Evolutionary conservation across 2,113 vertebrate genomes (phyloP).

Genomic region (Cryptotis parvus): DNA sequence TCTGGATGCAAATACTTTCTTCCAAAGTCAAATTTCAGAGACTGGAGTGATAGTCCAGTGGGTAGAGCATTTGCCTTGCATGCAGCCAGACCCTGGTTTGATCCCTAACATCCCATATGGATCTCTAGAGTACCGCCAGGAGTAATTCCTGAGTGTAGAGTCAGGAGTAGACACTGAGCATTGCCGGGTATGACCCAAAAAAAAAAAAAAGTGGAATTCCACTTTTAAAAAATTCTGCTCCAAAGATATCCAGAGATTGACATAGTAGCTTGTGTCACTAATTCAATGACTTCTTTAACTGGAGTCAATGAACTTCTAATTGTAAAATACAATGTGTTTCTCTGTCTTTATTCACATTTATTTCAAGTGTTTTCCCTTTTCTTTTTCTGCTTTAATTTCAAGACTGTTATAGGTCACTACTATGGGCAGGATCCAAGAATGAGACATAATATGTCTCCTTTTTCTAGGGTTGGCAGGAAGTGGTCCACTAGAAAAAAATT

Average conservation of each 20-base stretch:
- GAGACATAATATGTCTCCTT: conserved; percentile 68
- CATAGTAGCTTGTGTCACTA: conserved; percentile 27
- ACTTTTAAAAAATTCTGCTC: conserved; percentile 11
- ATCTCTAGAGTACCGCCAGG: no score
- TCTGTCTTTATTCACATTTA: conserved; percentile 65
- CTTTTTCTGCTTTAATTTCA: conserved; percentile 79
- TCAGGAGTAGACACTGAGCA: no score
- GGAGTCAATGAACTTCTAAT: conserved; percentile 26
- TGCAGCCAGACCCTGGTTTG: no score
- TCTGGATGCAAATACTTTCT: conserved; percentile 23
- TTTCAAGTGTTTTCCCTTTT: conserved; percentile 61
- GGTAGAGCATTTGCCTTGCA: no score
- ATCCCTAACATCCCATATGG: no score
- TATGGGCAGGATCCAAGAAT: conserved; percentile 51
- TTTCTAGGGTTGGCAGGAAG: conserved; percentile 62
- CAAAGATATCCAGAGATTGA: conserved; percentile 15
- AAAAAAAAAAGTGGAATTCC: conserved; percentile 54
- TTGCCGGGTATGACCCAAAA: no score
- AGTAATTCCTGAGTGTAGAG: no score
- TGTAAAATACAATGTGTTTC: conserved; percentile 58
- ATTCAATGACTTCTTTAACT: conserved; percentile 58
- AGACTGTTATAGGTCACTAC: conserved; percentile 72
- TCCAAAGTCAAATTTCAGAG: no score
- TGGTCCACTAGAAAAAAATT: not conserved
- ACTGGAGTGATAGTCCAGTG: no score